Conservation (phyloP, 2,113 vertebrate genomes). For the Otus sunia region DNA sequence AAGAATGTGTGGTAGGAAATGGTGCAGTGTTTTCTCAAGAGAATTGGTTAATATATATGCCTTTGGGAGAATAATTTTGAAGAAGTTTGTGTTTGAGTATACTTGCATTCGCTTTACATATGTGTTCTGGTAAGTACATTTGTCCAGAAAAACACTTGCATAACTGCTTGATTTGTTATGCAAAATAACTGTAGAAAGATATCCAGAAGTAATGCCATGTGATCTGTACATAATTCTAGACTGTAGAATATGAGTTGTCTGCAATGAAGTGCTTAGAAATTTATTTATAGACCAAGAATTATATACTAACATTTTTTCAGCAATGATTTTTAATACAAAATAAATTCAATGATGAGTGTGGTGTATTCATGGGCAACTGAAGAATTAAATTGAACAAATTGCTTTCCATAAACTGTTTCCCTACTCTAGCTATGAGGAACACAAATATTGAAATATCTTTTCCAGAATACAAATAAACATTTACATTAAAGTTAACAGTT, state of each 20-base stretch:
- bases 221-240: background rate
- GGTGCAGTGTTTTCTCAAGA: background rate
- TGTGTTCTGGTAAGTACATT: background rate
- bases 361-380: background rate
- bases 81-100: background rate
- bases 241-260: background rate
- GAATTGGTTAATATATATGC: background rate
- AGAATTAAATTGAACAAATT: conserved; percentile 9
- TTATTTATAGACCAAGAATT: background rate
- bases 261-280: background rate
- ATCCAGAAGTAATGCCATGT: background rate
- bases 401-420: background rate
- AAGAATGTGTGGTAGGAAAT: background rate
- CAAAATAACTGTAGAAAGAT: background rate
- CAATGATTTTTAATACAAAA: background rate
- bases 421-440: background rate
- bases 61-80: background rate
- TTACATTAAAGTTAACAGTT: background rate
- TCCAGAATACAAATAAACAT: background rate
- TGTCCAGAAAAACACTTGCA: background rate
- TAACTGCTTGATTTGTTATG: background rate
- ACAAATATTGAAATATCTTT: background rate
- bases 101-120: background rate
- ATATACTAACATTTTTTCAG: background rate
- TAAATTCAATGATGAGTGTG: background rate